Base-by-base conservation (phyloP, 2,888 invertebrate genomes). In the Sympetrum striolatum region DNA sequence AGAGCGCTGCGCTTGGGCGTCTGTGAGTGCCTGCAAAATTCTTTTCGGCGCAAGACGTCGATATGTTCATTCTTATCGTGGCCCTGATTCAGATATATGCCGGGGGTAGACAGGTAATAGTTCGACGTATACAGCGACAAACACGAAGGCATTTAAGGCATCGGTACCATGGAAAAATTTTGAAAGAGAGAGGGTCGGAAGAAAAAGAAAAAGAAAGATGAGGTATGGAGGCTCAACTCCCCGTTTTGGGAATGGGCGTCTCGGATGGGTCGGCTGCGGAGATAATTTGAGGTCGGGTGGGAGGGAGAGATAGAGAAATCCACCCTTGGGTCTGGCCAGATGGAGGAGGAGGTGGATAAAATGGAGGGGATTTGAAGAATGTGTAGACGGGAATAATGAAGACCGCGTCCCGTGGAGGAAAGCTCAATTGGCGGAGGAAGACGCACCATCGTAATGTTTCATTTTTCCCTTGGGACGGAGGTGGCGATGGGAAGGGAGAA, bases 301-400 rank as follows among this genome's bases (percentile, higher is more conserved):
- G 44, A 12, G 25, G n/a, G 22, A 48, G 48, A 22, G 44, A n/a
- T 39, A 22, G 81, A 44, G 48, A 48, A 25, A 15, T 25, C 25
- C 81, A 48, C 25, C 81, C 48, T 44, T 10, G 81, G 44, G 39
- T n/a, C n/a, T n/a, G 73, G 73, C 25, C 73, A 73, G 73, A 73
- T 73, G 73, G 73, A 31, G 73, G 64, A n/a, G 39, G 81, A 81
- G 81, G 25, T 10, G 44, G 25, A 25, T 25, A 48, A 73, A 10
- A 81, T 44, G 25, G 25, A 53, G n/a, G 81, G 44, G 18, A 81
- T 53, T 53, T 44, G 81, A 81, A 48, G 73, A 25, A 39, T 39
- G 80, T 80, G 80, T 48, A 81, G 81, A 81, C 48, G 81, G 48
- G 25, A 44, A 73, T 73, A 73, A 73, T 73, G 73, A 73, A 73